A percentile compares a stretch with the other conserved stretches of the same genome.
Evolutionary conservation across 2,797 vertebrate genomes (phyloP).

Genomic region (Heteromormyrus szaboi): DNA sequence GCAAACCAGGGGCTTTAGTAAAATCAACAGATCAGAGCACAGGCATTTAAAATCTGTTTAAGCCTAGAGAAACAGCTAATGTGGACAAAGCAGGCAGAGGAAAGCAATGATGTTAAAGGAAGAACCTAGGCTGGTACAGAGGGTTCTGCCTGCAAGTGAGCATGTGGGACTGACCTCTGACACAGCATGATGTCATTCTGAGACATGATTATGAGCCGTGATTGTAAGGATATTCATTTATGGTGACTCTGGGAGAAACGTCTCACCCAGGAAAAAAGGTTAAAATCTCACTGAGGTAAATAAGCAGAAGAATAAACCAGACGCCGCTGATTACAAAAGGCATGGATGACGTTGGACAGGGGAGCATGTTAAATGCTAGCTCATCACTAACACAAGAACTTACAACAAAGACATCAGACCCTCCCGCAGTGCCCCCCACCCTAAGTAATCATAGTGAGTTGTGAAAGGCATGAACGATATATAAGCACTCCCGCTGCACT

Average conservation of each 20-base stretch:
- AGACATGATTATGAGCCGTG: not conserved
- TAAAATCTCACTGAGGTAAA: not conserved
- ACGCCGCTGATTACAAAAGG: not conserved
- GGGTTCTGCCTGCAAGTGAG: not conserved
- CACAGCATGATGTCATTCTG: not conserved
- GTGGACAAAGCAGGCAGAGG: slow-evolving; percentile 53
- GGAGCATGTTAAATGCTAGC: not conserved
- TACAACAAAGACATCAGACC: not conserved
- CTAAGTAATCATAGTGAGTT: not conserved
- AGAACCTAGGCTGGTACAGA: not conserved
- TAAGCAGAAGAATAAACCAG: not conserved
- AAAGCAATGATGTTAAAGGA: slow-evolving; percentile 46
- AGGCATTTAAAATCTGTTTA: slow-evolving; percentile 35
- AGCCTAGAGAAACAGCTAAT: slow-evolving; percentile 37
- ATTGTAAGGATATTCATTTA: not conserved
- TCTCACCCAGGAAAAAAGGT: not conserved
- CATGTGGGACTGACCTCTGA: not conserved
- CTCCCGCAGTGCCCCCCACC: not conserved
- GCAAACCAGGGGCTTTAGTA: slow-evolving; percentile 45
- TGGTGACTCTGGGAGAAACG: not conserved
- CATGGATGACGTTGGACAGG: not conserved
- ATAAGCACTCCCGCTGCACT: not conserved
- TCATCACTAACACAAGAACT: not conserved
- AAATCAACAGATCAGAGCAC: slow-evolving; percentile 47
- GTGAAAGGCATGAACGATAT: not conserved